Evolutionary conservation across 2,113 vertebrate genomes (phyloP), one percentile per base, ranked within the genome.

Genomic region (Corythornis madagascariensis): DNA sequence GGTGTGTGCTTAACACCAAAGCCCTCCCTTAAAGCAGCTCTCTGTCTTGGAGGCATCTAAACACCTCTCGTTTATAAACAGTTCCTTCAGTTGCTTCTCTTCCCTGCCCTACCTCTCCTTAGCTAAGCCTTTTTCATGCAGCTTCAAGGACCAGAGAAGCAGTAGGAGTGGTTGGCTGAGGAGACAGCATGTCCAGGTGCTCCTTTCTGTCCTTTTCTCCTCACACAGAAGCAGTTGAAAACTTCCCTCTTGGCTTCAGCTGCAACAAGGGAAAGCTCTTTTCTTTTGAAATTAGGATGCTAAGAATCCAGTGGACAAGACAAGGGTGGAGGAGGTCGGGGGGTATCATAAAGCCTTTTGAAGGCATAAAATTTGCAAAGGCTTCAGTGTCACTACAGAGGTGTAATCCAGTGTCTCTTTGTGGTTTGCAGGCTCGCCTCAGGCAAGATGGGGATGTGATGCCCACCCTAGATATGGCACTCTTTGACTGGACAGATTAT

Each of bases 401-500:
- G 15, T 21, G 16, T 89, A 83, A 93, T 67, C 16, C 0, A 0
- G 60, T 92, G 25, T 85, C 43, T 89, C 19, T 64, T 20, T 64
- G 65, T 60, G 78, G 42, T 83, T 90, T 91, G 59, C 94, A 97
- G 97, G 96, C 79, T 8, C 97, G 86, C n/a, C 96, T 96, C 80
- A 97, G 98, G 94, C 96, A 97, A 28, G 98, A 98, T 10, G 98
- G 98, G 20, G 99, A 99, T 29, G 99, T 99, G 95, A 98, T 99
- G 98, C 99, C 99, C 67, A 99, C 99, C 0, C 88, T 99, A 85
- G 99, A 99, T 92, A 99, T 99, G 99, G 93, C 98, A 7, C 98
- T 99, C 56, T 99, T 99, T 78, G 99, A 99, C 88, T 99, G 99
- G 99, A 99, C 99, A 0, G 99, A 99, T 96, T 99, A 99, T 11